Evolutionary conservation across 2,888 invertebrate genomes (phyloP).

Genomic region (Lasioglossum lativentre): DNA sequence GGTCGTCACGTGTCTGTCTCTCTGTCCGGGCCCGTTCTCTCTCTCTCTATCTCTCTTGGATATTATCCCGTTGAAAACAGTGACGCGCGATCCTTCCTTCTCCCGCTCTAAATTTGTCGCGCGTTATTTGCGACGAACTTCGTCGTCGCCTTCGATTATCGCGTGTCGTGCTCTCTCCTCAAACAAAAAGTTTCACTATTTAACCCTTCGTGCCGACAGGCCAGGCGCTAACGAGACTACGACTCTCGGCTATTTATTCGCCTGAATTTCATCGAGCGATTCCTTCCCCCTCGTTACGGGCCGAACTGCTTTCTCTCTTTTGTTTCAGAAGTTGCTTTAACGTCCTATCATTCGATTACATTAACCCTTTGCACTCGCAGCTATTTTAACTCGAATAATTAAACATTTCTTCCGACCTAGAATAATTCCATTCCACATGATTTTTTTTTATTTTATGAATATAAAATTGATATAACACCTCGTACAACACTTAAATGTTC

Average conservation of each 20-base stretch:
- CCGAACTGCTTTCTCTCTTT: not conserved
- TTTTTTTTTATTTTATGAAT: too few species aligned
- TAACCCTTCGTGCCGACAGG: slow-evolving; percentile 3
- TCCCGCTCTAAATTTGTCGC: slow-evolving; percentile 9
- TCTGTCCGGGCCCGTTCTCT: too few species aligned
- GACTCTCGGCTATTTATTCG: not conserved
- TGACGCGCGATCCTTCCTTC: too few species aligned
- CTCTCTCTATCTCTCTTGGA: too few species aligned
- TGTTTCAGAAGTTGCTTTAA: not conserved
- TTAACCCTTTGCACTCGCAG: too few species aligned
- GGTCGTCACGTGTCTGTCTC: too few species aligned
- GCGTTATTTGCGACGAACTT: not conserved
- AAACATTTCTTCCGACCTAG: too few species aligned
- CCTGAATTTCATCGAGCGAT: not conserved
- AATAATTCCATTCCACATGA: too few species aligned
- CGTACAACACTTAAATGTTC: too few species aligned
- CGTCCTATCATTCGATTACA: not conserved
- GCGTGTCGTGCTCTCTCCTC: not conserved
- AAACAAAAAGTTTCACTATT: slow-evolving; percentile 2
- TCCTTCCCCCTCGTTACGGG: not conserved
- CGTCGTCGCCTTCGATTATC: slow-evolving; percentile 12
- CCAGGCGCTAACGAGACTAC: not conserved
- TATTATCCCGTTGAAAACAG: too few species aligned
- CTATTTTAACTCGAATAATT: too few species aligned
- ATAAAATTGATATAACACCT: too few species aligned